A percentile compares a stretch with the other conserved stretches of the same genome.
Evolutionary conservation across 1,140 invertebrate species (phyloP).

Genomic region (Neodiprion pinetum): DNA sequence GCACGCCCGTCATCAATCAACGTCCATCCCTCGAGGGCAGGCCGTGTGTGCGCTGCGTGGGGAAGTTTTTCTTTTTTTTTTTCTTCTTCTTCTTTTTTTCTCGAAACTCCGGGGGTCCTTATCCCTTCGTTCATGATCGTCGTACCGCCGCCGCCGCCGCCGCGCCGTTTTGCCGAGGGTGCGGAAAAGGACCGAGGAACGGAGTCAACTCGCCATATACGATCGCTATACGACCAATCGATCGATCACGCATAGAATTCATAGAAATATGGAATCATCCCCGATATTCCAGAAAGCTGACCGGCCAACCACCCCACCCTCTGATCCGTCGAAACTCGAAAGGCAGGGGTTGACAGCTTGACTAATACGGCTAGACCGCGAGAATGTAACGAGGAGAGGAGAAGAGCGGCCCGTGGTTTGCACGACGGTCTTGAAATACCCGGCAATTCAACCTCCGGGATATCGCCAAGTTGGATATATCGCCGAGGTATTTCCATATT

Average conservation of each 20-base stretch:
- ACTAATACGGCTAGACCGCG: slow-evolving; percentile 32
- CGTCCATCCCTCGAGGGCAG: not conserved
- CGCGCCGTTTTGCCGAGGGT: no score
- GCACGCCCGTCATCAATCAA: not conserved
- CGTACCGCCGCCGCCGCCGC: not conserved
- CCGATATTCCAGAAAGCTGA: slow-evolving; percentile 13
- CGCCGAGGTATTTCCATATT: not conserved
- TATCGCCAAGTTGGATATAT: not conserved
- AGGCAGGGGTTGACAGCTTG: slow-evolving; percentile 32
- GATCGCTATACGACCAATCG: slow-evolving; percentile 5
- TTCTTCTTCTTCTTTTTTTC: no score
- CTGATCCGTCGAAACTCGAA: not conserved
- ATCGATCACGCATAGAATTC: slow-evolving; percentile 29
- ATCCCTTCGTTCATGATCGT: not conserved
- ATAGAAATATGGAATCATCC: slow-evolving; percentile 34
- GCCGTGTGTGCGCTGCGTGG: not conserved
- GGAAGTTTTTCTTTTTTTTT: not conserved
- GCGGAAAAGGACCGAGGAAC: not conserved
- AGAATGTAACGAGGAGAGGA: not conserved
- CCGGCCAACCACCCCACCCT: no score
- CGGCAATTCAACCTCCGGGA: not conserved
- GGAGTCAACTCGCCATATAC: not conserved
- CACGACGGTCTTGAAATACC: not conserved
- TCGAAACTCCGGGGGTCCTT: not conserved
- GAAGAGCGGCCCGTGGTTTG: not conserved